A percentile compares a stretch with the other conserved stretches of the same genome.
Evolutionary conservation across 1,140 invertebrate species (phyloP).

Genomic region (Apis cerana): DNA sequence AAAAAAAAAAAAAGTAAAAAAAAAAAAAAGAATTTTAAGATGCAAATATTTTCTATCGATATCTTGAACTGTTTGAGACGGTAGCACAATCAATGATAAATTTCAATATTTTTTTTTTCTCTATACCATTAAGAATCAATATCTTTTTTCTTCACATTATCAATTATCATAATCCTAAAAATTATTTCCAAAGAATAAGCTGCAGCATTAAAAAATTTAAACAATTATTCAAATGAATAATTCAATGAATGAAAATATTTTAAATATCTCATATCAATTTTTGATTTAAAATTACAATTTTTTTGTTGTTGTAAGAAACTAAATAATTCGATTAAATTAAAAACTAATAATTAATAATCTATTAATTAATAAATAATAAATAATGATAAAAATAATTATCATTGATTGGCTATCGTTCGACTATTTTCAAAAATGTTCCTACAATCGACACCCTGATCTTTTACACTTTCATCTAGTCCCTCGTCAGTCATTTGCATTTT

Average conservation of each 20-base stretch:
- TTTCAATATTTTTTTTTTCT: not conserved
- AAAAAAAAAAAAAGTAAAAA: slow-evolving; percentile 18
- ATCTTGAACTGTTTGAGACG: slow-evolving; percentile 6
- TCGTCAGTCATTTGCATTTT: slow-evolving; percentile 31
- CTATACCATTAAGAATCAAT: too few relatives aligned
- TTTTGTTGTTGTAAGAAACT: not conserved
- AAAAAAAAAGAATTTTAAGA: not conserved
- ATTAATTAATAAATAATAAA: too few relatives aligned
- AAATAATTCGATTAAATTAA: not conserved
- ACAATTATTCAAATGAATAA: not conserved
- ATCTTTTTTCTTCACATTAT: too few relatives aligned
- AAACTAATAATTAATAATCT: too few relatives aligned
- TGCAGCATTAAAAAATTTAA: not conserved
- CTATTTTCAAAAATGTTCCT: not conserved
- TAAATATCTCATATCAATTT: not conserved
- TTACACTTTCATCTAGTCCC: slow-evolving; percentile 13
- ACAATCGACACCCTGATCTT: not conserved
- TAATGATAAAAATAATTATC: not conserved
- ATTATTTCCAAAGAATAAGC: not conserved
- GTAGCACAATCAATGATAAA: slow-evolving; percentile 27
- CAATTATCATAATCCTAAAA: too few relatives aligned
- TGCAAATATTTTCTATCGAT: slow-evolving; percentile 15
- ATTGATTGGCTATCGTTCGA: not conserved
- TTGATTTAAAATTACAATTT: not conserved
- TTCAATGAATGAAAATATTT: not conserved